Conservation (phyloP, 2,888 invertebrate genomes). For the Heliothis peltigera region DNA sequence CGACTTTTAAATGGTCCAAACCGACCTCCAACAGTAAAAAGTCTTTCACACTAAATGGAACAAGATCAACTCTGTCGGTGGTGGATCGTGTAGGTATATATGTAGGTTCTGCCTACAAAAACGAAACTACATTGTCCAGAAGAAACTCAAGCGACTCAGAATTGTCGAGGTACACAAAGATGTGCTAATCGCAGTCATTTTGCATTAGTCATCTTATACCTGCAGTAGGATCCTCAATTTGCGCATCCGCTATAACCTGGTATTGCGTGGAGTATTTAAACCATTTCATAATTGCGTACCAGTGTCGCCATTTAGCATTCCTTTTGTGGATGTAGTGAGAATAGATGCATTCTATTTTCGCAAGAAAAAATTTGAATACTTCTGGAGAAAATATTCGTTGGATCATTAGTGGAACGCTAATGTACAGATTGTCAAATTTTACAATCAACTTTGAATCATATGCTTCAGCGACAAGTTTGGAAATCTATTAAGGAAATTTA, state of each 20-base stretch:
- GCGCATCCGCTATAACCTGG: conserved; percentile 33
- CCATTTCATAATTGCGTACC: conserved; percentile 28
- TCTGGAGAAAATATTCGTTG: neutral
- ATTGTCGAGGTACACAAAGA: conserved; percentile 14
- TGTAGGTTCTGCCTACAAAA: neutral
- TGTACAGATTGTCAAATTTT: no score
- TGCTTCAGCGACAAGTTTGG: no score
- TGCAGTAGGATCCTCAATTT: conserved; percentile 36
- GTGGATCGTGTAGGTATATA: neutral
- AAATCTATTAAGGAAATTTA: no score
- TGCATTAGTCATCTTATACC: conserved; percentile 46
- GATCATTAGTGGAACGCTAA: neutral
- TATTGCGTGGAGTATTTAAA: conserved; percentile 22
- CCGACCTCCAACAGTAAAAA: no score
- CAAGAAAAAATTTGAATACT: neutral
- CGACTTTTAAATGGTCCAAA: no score
- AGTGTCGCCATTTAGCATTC: conserved; percentile 12
- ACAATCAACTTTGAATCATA: no score
- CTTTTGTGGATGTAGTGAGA: neutral
- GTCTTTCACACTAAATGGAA: no score
- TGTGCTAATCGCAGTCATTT: conserved; percentile 7
- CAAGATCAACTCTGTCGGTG: no score
- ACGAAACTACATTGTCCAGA: neutral
- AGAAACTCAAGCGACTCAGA: neutral
- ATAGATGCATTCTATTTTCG: neutral